phyloP scores from a whole-genome alignment of 1,140 invertebrate species.

The Rhopalosiphum maidis region DNA sequence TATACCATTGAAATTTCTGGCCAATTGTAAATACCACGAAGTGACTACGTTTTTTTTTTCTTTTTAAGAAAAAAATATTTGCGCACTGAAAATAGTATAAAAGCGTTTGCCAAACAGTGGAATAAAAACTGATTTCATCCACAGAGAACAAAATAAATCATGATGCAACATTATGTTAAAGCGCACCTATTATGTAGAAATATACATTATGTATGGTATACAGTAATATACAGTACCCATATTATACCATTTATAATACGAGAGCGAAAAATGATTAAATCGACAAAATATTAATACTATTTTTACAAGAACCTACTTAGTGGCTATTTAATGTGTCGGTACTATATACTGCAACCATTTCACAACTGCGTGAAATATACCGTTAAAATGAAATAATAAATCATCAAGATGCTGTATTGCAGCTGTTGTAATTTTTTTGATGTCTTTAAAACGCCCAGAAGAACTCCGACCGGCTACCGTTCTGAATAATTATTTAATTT shows the following conservation, averaged over 20 bases:
- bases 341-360: not conserved
- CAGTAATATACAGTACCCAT: too few relatives aligned
- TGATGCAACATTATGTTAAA: not conserved
- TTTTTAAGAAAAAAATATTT: not conserved
- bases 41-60: not conserved
- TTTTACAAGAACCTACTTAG: constrained; percentile 31
- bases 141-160: not conserved
- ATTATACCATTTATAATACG: not conserved
- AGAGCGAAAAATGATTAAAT: not conserved
- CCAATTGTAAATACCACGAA: not conserved
- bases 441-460: not conserved
- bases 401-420: not conserved
- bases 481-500: not conserved
- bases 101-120: not conserved
- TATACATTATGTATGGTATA: too few relatives aligned
- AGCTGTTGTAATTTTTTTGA: constrained; percentile 1
- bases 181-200: too few relatives aligned
- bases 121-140: not conserved
- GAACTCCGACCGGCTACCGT: not conserved
- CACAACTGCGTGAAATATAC: constrained; percentile 17
- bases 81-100: not conserved
- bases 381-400: constrained; percentile 23
- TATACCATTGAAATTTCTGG: constrained; percentile 3
- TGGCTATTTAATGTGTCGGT: not conserved
- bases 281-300: constrained; percentile 30